Conservation (phyloP, 2,797 vertebrate species). For the Gymnocypris eckloni region DNA sequence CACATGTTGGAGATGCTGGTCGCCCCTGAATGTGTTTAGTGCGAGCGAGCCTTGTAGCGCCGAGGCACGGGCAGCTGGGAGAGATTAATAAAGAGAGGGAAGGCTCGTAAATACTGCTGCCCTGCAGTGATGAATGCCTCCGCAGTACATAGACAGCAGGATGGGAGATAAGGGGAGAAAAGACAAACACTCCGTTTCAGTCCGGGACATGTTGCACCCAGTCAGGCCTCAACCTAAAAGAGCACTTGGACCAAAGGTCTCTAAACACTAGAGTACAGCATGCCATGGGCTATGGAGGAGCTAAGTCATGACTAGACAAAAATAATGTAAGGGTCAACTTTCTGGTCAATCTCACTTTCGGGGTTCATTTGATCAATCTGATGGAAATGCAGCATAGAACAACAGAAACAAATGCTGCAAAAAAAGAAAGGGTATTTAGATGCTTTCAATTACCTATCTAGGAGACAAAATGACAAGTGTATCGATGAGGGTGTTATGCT, state of each 20-base stretch:
- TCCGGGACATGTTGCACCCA: constrained; percentile 47
- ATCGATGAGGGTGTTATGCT: neutral
- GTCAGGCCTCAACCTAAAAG: constrained; percentile 35
- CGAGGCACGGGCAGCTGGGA: constrained; percentile 62
- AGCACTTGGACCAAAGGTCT: constrained; percentile 48
- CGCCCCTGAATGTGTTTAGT: constrained; percentile 71
- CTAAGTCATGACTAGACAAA: neutral
- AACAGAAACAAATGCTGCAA: neutral
- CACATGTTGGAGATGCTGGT: constrained; percentile 67
- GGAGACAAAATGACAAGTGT: neutral
- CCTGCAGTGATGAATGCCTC: constrained; percentile 68
- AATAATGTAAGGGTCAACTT: constrained; percentile 1
- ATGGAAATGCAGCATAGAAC: neutral
- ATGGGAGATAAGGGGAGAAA: constrained; percentile 68
- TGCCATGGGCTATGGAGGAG: constrained; percentile 16
- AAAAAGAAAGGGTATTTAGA: too few relatives aligned
- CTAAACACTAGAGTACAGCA: constrained; percentile 34
- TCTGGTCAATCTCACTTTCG: neutral
- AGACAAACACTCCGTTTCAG: constrained; percentile 59
- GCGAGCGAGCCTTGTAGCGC: constrained; percentile 57
- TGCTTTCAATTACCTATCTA: neutral
- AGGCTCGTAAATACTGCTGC: constrained; percentile 64
- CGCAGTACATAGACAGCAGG: constrained; percentile 61
- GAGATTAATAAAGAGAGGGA: constrained; percentile 65
- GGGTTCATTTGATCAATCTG: neutral